phyloP scores from a whole-genome alignment of 1,140 invertebrate species.

The Leptinotarsa undecemlineata region DNA sequence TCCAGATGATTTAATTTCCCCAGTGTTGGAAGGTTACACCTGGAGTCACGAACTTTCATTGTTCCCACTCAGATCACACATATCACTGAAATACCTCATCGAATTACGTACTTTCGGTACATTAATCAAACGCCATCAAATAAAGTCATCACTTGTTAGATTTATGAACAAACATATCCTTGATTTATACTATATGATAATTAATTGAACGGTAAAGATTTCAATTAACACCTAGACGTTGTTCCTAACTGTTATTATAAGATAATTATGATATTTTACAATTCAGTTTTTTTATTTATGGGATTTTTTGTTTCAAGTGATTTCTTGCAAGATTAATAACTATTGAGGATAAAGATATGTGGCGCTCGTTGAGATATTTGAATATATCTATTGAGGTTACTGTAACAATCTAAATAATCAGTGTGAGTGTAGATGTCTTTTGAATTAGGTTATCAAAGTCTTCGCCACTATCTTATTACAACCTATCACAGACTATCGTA shows the following conservation, averaged over 20 bases:
- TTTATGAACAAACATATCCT: background rate
- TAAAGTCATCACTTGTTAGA: background rate
- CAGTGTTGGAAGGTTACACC: background rate
- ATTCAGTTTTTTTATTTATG: slow-evolving; percentile 1
- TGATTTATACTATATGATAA: background rate
- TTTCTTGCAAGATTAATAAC: background rate
- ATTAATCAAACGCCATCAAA: slow-evolving; percentile 3
- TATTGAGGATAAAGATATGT: too few relatives aligned
- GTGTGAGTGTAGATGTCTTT: too few relatives aligned
- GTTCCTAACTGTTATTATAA: background rate
- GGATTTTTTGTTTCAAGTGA: background rate
- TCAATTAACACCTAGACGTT: background rate
- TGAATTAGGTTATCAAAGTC: too few relatives aligned
- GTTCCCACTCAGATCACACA: background rate
- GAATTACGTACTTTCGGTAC: background rate
- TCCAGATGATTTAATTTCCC: background rate
- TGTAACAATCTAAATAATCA: too few relatives aligned
- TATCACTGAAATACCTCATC: background rate
- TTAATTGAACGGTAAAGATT: background rate
- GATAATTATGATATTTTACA: slow-evolving; percentile 6
- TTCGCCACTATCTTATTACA: too few relatives aligned
- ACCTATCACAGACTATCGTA: too few relatives aligned
- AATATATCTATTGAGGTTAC: too few relatives aligned
- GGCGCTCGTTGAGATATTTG: too few relatives aligned
- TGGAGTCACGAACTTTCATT: background rate